Evolutionary conservation across 2,797 vertebrate species (phyloP).

Genomic region (Karalla daura): DNA sequence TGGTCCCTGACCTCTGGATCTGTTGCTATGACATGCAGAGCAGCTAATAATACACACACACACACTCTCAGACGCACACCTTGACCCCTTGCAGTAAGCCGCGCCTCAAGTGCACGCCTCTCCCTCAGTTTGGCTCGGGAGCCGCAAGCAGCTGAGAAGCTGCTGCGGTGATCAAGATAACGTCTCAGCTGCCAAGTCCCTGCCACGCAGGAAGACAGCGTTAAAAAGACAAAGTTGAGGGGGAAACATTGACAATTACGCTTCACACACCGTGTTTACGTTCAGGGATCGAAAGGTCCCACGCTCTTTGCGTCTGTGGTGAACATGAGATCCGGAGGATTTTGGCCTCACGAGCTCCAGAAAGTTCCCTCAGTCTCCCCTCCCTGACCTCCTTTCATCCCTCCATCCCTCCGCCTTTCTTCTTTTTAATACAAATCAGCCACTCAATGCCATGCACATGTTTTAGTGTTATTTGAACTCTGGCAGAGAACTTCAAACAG

Average conservation of each 20-base stretch:
- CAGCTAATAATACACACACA: constrained; percentile 63
- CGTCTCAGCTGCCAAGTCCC: neutral
- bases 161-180: constrained; percentile 13
- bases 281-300: constrained; percentile 43
- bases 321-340: constrained; percentile 64
- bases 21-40: constrained; percentile 68
- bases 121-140: constrained; percentile 26
- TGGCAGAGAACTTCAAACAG: constrained; percentile 80
- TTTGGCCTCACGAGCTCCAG: constrained; percentile 60
- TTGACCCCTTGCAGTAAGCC: constrained; percentile 47
- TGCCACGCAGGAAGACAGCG: neutral
- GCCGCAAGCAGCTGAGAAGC: constrained; percentile 30
- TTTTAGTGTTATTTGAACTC: constrained; percentile 82
- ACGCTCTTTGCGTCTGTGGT: constrained; percentile 39
- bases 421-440: constrained; percentile 81
- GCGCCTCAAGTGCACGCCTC: constrained; percentile 22
- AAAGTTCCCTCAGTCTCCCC: constrained; percentile 65
- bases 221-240: neutral
- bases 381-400: constrained; percentile 76
- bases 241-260: constrained; percentile 2
- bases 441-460: constrained; percentile 79
- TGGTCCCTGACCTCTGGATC: constrained; percentile 78
- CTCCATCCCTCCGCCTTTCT: constrained; percentile 69
- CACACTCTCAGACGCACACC: constrained; percentile 51
- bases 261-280: constrained; percentile 17